Conservation (phyloP, 1,140 invertebrate species). For the Akabosia matsudoensis region DNA sequence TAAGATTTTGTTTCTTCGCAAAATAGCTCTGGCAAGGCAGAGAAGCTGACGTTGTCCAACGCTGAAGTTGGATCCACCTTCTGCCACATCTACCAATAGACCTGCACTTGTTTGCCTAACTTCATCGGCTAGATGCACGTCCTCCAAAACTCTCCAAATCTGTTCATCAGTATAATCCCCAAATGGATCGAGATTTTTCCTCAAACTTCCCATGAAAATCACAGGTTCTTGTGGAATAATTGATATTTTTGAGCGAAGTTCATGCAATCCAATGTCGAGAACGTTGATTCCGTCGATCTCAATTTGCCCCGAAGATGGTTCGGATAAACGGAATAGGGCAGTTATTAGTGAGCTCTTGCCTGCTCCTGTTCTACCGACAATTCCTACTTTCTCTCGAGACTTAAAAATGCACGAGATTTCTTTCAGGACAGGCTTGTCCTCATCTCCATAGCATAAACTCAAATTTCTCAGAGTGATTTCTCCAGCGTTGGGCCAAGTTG, state of each 20-base stretch:
- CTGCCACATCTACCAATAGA: constrained; percentile 73
- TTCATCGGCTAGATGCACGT: constrained; percentile 60
- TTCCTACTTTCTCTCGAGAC: constrained; percentile 54
- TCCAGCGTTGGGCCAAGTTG: constrained; percentile 52
- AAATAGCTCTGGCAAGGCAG: constrained; percentile 58
- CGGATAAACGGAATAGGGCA: constrained; percentile 82
- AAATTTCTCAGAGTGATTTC: constrained; percentile 63
- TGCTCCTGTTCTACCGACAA: constrained; percentile 53
- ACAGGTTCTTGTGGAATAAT: constrained; percentile 89
- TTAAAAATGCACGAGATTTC: constrained; percentile 52
- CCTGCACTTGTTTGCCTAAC: not conserved
- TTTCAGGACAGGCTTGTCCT: constrained; percentile 60
- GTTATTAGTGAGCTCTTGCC: constrained; percentile 78
- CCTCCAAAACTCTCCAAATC: constrained; percentile 76
- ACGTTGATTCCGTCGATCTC: constrained; percentile 88
- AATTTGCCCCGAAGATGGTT: constrained; percentile 74
- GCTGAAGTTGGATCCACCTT: constrained; percentile 83
- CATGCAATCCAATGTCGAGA: constrained; percentile 77
- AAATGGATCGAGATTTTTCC: constrained; percentile 76
- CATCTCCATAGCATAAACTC: constrained; percentile 61
- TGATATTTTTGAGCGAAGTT: constrained; percentile 77
- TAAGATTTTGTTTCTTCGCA: constrained; percentile 58
- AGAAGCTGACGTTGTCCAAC: constrained; percentile 59
- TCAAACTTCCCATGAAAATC: constrained; percentile 76
- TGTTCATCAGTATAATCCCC: constrained; percentile 69